phyloP scores from a whole-genome alignment of 2,113 vertebrate species.

The Protomyctophum bolini region DNA sequence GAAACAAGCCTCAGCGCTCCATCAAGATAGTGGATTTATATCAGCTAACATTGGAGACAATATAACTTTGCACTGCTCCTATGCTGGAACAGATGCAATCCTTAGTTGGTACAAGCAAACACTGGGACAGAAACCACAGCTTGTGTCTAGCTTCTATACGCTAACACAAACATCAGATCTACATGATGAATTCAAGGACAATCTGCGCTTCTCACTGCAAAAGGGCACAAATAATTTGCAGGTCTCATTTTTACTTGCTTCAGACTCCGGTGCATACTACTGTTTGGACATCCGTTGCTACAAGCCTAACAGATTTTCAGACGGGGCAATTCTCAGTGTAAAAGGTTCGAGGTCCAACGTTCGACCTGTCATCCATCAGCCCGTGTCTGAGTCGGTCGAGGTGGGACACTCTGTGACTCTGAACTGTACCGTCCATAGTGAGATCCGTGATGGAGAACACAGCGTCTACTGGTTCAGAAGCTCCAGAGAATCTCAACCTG shows the following conservation, averaged over 20 bases:
- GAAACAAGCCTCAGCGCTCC: not conserved
- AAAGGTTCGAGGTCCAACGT: slow-evolving; percentile 13
- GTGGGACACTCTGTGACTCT: slow-evolving; percentile 9
- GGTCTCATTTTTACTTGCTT: slow-evolving; percentile 20
- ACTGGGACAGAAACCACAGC: slow-evolving; percentile 19
- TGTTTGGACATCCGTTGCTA: slow-evolving; percentile 37
- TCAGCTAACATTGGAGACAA: slow-evolving; percentile 5
- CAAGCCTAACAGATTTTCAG: slow-evolving; percentile 22
- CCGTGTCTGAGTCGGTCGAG: not conserved
- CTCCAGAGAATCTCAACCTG: slow-evolving; percentile 20
- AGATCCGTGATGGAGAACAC: slow-evolving; percentile 16
- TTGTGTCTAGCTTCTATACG: slow-evolving; percentile 11
- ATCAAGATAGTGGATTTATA: not conserved
- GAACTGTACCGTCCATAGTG: slow-evolving; percentile 23
- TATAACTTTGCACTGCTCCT: slow-evolving; percentile 38
- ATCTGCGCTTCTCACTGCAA: slow-evolving; percentile 33
- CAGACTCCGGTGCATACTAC: slow-evolving; percentile 62
- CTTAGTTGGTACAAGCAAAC: slow-evolving; percentile 51
- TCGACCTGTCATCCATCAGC: slow-evolving; percentile 9
- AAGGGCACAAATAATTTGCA: slow-evolving; percentile 17
- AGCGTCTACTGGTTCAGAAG: slow-evolving; percentile 27
- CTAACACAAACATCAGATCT: not conserved
- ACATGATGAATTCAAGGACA: slow-evolving; percentile 29
- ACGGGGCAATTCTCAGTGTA: slow-evolving; percentile 34
- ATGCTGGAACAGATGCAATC: not conserved